Evolutionary conservation across 2,113 vertebrate genomes (phyloP), one percentile per base, ranked within the genome.

Genomic region (Pimephales promelas): DNA sequence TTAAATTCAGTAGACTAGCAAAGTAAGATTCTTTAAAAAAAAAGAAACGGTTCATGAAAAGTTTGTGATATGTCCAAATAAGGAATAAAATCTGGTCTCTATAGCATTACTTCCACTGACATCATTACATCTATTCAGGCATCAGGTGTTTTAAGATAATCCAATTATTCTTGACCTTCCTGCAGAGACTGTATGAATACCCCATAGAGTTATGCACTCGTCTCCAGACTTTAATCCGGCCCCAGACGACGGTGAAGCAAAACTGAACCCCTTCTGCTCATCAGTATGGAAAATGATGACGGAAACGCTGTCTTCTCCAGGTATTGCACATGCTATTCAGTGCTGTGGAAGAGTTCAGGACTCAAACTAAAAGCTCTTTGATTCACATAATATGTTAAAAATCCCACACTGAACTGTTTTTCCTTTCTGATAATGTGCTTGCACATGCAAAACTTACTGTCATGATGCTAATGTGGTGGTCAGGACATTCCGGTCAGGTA

Each of bases 141-240:
- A 81, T 54, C 79, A 34, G 28, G 62, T 81, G 79, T 81, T 56
- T 81, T 26, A 49, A 54, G 64, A 40, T 81, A 70, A 81, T 81
- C 79, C 79, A 71, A 70, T 81, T 81, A 81, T 70, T 70, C 47
- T 40, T 71, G 64, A 81, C 79, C 79, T 66, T 79, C 78, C 78
- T 71, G 45, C 8, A 16, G 79, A 68, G 45, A 68, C 36, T 61
- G 20, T 61, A 10, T 59, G 76, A 78, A 45, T 43, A 40, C 18
- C 26, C 47, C 57, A 45, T 62, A 64, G 57, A 1, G 4, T 26
- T 62, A 40, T 79, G 36, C 40, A 64, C 56, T 59, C 16, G 3
- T 79, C 61, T 31, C 45, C 61, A 34, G 47, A 68, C 28, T 36
- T 70, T 81, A 81, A 81, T 81, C 79, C 47, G 11, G 28, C 11